Evolutionary conservation across 2,113 vertebrate species (phyloP), one percentile per base, ranked within the genome.

Genomic region (Prunella fulvescens): DNA sequence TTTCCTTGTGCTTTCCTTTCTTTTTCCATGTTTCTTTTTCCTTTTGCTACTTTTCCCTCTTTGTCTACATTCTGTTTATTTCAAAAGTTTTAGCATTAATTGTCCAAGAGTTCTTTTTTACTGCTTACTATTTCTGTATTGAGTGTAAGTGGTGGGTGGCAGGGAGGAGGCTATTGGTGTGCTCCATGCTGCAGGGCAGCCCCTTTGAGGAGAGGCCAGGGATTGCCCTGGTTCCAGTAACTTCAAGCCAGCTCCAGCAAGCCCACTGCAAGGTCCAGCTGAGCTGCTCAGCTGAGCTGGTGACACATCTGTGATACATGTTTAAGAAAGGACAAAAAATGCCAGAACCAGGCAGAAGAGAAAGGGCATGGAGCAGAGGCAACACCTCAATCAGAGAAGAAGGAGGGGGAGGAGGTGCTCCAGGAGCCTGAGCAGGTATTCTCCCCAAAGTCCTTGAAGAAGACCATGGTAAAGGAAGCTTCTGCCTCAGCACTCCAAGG

Each of bases 171-270:
- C 4, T 20, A 9, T 6, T 31, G 13, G 7, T 35, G 54, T 23
- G 13, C n/a, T 25, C 15, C 23, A 26, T 47, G 24, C 31, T 78
- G 23, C 48, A 35, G 31, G 31, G 20, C 5, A 14, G 39, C 5
- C 11, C 53, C 51, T 62, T 10, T 19, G 28, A 72, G 39, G 18
- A 62, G 31, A 45, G 5, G 5, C 3, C n/a, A 10, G 51, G 47
- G 11, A n/a, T 40, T 2, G 3, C 14, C 19, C n/a, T 3, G 1
- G 5, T 53, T 42, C 19, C 54, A 62, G 11, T 4, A 5, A 1
- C 9, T 53, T 64, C 39, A 47, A 86, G 17, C 2, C 4, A 6
- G 10, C 10, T 81, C 28, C 39, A 73, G 9, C 19, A 72, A 61
- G 54, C 6, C 5, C 40, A 14, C 37, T 3, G 9, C 40, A 69